phyloP scores from a whole-genome alignment of 2,888 invertebrate genomes.

The Tetrapedia diversipes region DNA sequence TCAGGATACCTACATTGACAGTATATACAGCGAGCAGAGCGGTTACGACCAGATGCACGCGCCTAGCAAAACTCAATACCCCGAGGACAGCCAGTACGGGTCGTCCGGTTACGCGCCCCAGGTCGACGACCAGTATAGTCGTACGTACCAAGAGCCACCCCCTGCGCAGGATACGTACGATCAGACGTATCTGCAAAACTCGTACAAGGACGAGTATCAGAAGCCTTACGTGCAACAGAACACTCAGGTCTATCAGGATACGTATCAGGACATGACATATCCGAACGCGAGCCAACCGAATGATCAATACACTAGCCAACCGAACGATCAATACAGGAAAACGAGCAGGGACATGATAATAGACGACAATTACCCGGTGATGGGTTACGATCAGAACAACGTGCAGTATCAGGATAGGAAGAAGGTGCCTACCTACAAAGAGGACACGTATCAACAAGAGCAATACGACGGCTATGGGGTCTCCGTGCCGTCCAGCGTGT shows the following conservation, averaged over 20 bases:
- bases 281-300: slow-evolving; percentile 72
- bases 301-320: slow-evolving; percentile 67
- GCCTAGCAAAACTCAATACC: slow-evolving; percentile 64
- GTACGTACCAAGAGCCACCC: slow-evolving; percentile 61
- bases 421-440: slow-evolving; percentile 49
- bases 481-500: slow-evolving; percentile 69
- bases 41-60: slow-evolving; percentile 63
- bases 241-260: slow-evolving; percentile 68
- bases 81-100: slow-evolving; percentile 72
- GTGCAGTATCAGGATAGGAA: slow-evolving; percentile 65
- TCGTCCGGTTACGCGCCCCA: slow-evolving; percentile 64
- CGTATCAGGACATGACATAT: slow-evolving; percentile 76
- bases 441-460: slow-evolving; percentile 70
- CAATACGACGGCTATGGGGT: slow-evolving; percentile 68
- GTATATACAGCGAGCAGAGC: slow-evolving; percentile 52
- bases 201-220: slow-evolving; percentile 69
- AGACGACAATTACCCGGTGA: slow-evolving; percentile 72
- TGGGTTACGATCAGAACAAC: slow-evolving; percentile 73
- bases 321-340: slow-evolving; percentile 62
- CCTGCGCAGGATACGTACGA: slow-evolving; percentile 67
- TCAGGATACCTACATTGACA: slow-evolving; percentile 71
- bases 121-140: slow-evolving; percentile 64
- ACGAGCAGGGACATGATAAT: slow-evolving; percentile 62
- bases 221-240: slow-evolving; percentile 65
- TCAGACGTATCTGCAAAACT: slow-evolving; percentile 68